Evolutionary conservation across 2,888 invertebrate genomes (phyloP).

Genomic region (Trachelus tabidus): DNA sequence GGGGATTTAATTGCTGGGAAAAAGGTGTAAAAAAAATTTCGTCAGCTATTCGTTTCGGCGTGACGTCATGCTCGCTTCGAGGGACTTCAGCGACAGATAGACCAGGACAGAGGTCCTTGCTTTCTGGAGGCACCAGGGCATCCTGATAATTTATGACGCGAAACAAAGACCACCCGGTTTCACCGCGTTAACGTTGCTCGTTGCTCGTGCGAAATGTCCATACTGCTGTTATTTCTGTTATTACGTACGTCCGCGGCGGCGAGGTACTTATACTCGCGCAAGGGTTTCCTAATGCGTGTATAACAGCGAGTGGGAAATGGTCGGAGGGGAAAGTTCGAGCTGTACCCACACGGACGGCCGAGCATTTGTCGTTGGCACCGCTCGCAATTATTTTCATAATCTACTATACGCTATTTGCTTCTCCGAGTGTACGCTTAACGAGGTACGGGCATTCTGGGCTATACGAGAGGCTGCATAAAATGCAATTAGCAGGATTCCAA

Average conservation of each 20-base stretch:
- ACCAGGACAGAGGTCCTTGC: conserved; percentile 8
- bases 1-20: conserved; percentile 27
- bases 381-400: conserved; percentile 25
- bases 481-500: conserved; percentile 32
- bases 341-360: too few relatives aligned
- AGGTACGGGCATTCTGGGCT: conserved; percentile 7
- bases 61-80: conserved; percentile 1
- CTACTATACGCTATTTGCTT: conserved; percentile 10
- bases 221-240: neutral
- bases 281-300: too few relatives aligned
- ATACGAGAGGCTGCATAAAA: conserved; percentile 24
- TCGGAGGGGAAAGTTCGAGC: too few relatives aligned
- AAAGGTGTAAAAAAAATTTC: conserved; percentile 27
- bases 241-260: neutral
- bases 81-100: conserved; percentile 9
- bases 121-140: conserved; percentile 18
- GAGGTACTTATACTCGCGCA: too few relatives aligned
- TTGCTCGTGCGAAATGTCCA: neutral
- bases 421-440: conserved; percentile 4
- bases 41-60: conserved; percentile 11
- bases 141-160: conserved; percentile 34
- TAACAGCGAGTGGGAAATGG: too few relatives aligned
- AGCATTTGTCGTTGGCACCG: neutral
- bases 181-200: neutral
- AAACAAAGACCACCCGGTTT: conserved; percentile 22